Conservation (phyloP, 2,797 vertebrate genomes). For the Pseudochirops corinnae region DNA sequence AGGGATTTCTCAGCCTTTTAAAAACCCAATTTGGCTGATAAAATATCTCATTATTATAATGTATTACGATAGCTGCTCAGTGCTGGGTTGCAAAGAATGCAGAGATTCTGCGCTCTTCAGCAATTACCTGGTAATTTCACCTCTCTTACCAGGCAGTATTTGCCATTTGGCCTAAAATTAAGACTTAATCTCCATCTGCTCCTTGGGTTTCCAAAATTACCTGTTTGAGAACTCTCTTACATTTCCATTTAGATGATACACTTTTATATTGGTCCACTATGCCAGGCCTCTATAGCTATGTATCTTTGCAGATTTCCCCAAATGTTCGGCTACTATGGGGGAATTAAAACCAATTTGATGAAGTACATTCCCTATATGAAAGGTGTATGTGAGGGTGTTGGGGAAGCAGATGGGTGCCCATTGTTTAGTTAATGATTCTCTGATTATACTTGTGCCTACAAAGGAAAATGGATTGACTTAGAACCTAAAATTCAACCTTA, state of each 20-base stretch:
- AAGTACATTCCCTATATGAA: neutral
- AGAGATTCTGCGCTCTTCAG: neutral
- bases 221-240: neutral
- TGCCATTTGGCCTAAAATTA: neutral
- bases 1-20: conserved; percentile 9
- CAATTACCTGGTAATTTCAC: neutral
- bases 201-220: neutral
- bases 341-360: neutral
- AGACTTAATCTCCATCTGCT: neutral
- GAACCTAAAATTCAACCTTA: neutral
- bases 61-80: neutral
- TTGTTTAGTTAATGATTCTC: neutral
- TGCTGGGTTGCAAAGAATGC: neutral
- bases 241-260: neutral
- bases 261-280: neutral
- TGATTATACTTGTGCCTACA: neutral
- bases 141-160: neutral
- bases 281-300: neutral
- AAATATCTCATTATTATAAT: conserved; percentile 4
- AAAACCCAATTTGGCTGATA: conserved; percentile 24
- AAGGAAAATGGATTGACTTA: neutral
- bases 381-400: neutral
- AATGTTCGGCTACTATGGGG: neutral
- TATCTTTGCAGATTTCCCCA: neutral
- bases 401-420: neutral